Conservation (phyloP, 1,140 invertebrate species). For the Calosoma granatense region DNA sequence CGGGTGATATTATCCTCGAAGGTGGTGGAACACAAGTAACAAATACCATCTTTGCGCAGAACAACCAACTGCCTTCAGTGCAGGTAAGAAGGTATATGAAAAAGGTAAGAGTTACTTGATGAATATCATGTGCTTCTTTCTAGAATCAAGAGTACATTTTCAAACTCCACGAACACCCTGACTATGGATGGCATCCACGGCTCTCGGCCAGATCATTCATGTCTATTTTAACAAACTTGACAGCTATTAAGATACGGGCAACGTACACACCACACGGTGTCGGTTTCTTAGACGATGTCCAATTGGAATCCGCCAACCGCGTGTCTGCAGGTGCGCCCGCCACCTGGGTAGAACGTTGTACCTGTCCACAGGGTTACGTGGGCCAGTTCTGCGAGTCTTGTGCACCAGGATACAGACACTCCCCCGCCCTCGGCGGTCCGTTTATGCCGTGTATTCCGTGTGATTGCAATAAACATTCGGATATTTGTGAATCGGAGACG, state of each 20-base stretch:
- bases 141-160: conserved; percentile 67
- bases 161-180: conserved; percentile 78
- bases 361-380: conserved; percentile 84
- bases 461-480: conserved; percentile 91
- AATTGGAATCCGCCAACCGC: conserved; percentile 72
- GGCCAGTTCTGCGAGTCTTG: conserved; percentile 97
- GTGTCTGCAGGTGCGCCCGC: conserved; percentile 70
- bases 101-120: conserved; percentile 1
- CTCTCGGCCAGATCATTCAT: conserved; percentile 80
- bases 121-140: conserved; percentile 25
- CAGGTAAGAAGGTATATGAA: conserved; percentile 39
- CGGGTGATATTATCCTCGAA: conserved; percentile 82
- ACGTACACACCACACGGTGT: conserved; percentile 78
- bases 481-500: conserved; percentile 90
- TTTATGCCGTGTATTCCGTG: conserved; percentile 91
- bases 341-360: conserved; percentile 90
- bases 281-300: conserved; percentile 82
- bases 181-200: conserved; percentile 86
- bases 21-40: conserved; percentile 69
- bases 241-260: conserved; percentile 86
- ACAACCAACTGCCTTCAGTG: conserved; percentile 68
- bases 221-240: conserved; percentile 84
- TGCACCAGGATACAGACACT: conserved; percentile 83
- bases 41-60: conserved; percentile 85
- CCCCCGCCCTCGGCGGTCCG: conserved; percentile 79